These are phyloP conservation scores for Trinectes maculatus DNA, from an alignment of 2,113 vertebrate genomes.

Conservation along the genomic window DNA sequence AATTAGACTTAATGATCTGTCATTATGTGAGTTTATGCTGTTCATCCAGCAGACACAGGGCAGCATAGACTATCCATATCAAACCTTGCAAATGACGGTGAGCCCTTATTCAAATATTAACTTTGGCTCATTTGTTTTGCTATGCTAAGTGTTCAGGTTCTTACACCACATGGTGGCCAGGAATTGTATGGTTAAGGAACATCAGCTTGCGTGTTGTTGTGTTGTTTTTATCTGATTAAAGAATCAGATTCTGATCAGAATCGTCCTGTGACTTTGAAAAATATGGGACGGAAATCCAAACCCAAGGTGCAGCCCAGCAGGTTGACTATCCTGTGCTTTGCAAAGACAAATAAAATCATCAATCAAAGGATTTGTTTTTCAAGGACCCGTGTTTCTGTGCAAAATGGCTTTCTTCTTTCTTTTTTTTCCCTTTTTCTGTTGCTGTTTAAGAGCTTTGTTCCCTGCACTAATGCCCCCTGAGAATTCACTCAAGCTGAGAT, in stretches of 20 bases:
- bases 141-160: neutral
- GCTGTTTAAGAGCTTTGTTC: slow-evolving; percentile 52
- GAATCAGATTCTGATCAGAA: no score
- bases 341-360: slow-evolving; percentile 23
- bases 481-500: slow-evolving; percentile 70
- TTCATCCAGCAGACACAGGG: slow-evolving; percentile 6
- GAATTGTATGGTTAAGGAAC: neutral
- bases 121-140: neutral
- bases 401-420: slow-evolving; percentile 47
- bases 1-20: neutral
- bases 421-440: no score
- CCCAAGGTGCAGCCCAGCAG: neutral
- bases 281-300: neutral
- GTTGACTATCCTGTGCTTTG: neutral
- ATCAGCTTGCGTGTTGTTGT: no score
- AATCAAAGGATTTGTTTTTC: slow-evolving; percentile 33
- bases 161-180: neutral
- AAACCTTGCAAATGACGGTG: no score
- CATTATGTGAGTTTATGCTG: slow-evolving; percentile 7
- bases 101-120: no score
- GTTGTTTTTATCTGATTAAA: no score
- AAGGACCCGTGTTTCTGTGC: slow-evolving; percentile 13
- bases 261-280: no score
- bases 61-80: no score
- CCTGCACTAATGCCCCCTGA: slow-evolving; percentile 64